phyloP scores from a whole-genome alignment of 2,797 vertebrate genomes.

The Galaxias olidus region DNA sequence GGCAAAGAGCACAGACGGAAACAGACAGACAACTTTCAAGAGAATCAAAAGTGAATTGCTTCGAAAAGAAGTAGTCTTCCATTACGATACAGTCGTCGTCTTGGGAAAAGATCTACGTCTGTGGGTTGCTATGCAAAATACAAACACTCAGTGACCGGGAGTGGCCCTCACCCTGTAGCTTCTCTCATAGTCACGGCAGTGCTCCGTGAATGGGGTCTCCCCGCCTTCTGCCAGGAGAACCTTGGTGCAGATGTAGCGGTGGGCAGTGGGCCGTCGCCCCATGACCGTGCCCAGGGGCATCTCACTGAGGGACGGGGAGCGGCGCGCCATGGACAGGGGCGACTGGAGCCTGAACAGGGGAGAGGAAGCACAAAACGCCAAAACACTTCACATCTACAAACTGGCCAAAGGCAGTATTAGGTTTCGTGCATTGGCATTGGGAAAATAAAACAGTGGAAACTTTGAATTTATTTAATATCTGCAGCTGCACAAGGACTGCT shows the following conservation, averaged over 20 bases:
- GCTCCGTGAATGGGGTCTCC: constrained; percentile 85
- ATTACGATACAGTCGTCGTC: no score
- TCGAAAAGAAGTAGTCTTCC: no score
- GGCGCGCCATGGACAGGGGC: constrained; percentile 76
- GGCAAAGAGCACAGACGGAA: constrained; percentile 7
- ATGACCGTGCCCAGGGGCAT: constrained; percentile 73
- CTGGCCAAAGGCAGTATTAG: not conserved
- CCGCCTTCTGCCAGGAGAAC: constrained; percentile 86
- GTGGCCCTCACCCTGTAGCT: constrained; percentile 80
- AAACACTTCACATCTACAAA: no score
- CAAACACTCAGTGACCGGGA: not conserved
- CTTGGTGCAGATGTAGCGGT: constrained; percentile 90
- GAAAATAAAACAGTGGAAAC: no score
- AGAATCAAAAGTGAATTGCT: no score
- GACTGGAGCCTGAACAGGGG: constrained; percentile 67
- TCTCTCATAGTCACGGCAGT: constrained; percentile 88
- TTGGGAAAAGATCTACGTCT: no score
- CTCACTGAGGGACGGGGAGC: constrained; percentile 73
- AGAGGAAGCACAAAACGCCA: not conserved
- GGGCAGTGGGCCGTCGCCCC: constrained; percentile 79
- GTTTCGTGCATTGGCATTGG: no score
- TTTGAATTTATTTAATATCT: no score
- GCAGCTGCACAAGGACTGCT: no score
- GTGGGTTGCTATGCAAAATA: not conserved
- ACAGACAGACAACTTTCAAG: constrained; percentile 1